Evolutionary conservation across 2,113 vertebrate genomes (phyloP).

Genomic region (western clawed frog (Xenopus tropicalis)): UCB_Xtro_10.0 CM004443.2:185440001-185440500

Average conservation of each 20-base stretch:
- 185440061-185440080: no score
- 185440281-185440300: slow-evolving; percentile 44
- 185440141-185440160: slow-evolving; percentile 31
- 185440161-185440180: slow-evolving; percentile 28
- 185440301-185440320: slow-evolving; percentile 39
- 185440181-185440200: slow-evolving; percentile 31
- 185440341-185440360: slow-evolving; percentile 37
- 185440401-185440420: slow-evolving; percentile 44
- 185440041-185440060: no score
- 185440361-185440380: slow-evolving; percentile 36
- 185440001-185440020: no score
- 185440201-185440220: slow-evolving; percentile 32
- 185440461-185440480: slow-evolving; percentile 36
- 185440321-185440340: slow-evolving; percentile 36
- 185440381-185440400: slow-evolving; percentile 41
- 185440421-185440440: slow-evolving; percentile 40
- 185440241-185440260: slow-evolving; percentile 39
- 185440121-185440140: not conserved
- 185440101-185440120: no score
- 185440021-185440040: no score
- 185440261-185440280: slow-evolving; percentile 38
- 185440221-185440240: slow-evolving; percentile 43
- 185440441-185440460: slow-evolving; percentile 40
- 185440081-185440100: no score
- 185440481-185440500: slow-evolving; percentile 24